Evolutionary conservation across 2,888 invertebrate genomes (phyloP).

Genomic region (Gymnocheta viridis): DNA sequence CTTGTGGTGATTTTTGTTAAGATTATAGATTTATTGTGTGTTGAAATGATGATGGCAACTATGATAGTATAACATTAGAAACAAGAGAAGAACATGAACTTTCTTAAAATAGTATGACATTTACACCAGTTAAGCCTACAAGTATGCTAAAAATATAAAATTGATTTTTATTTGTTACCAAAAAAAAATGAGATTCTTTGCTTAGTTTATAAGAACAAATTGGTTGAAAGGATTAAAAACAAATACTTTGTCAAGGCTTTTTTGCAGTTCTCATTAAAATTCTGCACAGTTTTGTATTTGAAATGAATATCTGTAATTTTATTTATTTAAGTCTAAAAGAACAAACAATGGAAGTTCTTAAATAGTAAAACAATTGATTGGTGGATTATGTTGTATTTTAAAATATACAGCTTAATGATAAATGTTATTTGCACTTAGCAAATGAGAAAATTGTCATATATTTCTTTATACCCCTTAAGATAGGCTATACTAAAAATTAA

Average conservation of each 20-base stretch:
- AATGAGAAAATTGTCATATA: neutral
- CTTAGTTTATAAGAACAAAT: neutral
- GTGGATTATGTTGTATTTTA: neutral
- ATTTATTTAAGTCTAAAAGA: neutral
- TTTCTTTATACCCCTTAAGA: too few relatives aligned
- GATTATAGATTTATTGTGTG: constrained; percentile 58
- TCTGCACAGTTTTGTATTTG: neutral
- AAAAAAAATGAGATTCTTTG: neutral
- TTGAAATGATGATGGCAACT: constrained; percentile 37
- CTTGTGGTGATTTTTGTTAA: constrained; percentile 30
- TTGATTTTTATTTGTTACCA: neutral
- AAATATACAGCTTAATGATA: neutral
- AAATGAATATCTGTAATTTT: constrained; percentile 15
- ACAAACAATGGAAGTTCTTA: neutral
- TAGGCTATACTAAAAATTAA: neutral
- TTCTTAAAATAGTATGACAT: neutral
- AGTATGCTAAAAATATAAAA: neutral
- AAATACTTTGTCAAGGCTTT: neutral
- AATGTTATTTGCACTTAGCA: neutral
- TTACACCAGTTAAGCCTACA: neutral
- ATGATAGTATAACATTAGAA: neutral
- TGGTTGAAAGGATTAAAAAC: neutral
- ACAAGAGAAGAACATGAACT: neutral
- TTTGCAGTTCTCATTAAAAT: neutral
- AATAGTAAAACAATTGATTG: neutral